phyloP scores from a whole-genome alignment of 2,888 invertebrate species.

The Heteropelma amictum region DNA sequence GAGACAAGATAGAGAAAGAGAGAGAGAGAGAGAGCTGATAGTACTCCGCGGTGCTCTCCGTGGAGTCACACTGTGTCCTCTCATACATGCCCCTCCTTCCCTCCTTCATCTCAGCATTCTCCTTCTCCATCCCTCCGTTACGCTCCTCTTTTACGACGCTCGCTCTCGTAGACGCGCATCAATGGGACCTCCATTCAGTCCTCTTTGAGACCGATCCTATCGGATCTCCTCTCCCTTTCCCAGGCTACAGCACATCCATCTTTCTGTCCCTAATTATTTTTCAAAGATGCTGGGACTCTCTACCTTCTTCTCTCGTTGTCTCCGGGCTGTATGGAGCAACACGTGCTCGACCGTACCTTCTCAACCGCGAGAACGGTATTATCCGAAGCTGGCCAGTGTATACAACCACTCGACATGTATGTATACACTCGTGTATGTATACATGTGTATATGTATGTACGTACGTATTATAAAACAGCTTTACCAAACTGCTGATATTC shows the following conservation, averaged over 20 bases:
- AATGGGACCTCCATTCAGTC: constrained; percentile 74
- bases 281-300: constrained; percentile 52
- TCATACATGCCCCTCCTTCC: constrained; percentile 28
- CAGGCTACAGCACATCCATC: constrained; percentile 70
- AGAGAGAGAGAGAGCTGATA: constrained; percentile 52
- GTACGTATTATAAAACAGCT: too few species aligned
- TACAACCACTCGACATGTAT: neutral
- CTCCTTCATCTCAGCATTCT: neutral
- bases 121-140: neutral
- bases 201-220: constrained; percentile 59
- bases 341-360: constrained; percentile 42
- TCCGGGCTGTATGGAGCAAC: too few species aligned
- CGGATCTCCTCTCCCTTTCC: constrained; percentile 47
- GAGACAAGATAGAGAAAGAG: constrained; percentile 32
- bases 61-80: constrained; percentile 21
- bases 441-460: constrained; percentile 1
- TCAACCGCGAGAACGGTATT: constrained; percentile 40
- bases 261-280: constrained; percentile 77
- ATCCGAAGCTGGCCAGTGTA: neutral
- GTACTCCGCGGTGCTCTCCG: constrained; percentile 46
- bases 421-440: neutral
- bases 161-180: constrained; percentile 65
- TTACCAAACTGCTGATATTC: constrained; percentile 29
- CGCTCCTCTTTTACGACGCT: constrained; percentile 25
- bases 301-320: constrained; percentile 6